Conservation (phyloP, 92 coral and sea anemone genomes). For the Montipora capitata region DNA sequence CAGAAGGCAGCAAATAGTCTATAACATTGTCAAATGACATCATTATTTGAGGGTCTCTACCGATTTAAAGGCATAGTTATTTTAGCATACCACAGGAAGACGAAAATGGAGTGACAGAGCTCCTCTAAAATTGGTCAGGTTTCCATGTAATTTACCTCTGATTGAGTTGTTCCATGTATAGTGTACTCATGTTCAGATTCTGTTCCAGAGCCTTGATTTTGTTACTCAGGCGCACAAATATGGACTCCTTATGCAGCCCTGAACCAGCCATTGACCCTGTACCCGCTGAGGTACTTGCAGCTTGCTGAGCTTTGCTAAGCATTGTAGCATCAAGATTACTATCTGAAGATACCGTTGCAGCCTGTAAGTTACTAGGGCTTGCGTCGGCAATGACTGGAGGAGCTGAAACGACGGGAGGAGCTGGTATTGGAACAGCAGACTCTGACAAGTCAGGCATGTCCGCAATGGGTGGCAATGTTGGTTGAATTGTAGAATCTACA, state of each 20-base stretch:
- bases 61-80: too few species aligned
- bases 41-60: too few species aligned
- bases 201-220: slow-evolving; percentile 97
- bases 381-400: slow-evolving; percentile 59
- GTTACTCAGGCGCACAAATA: slow-evolving; percentile 97
- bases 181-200: slow-evolving; percentile 93
- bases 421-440: slow-evolving; percentile 60
- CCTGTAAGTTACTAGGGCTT: slow-evolving; percentile 5
- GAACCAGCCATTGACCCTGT: slow-evolving; percentile 69
- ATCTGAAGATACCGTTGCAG: slow-evolving; percentile 12
- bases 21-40: too few species aligned
- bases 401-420: slow-evolving; percentile 57
- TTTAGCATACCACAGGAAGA: too few species aligned
- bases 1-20: too few species aligned
- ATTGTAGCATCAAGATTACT: slow-evolving; percentile 29
- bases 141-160: slow-evolving; percentile 79
- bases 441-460: slow-evolving; percentile 45
- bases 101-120: too few species aligned
- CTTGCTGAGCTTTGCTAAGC: slow-evolving; percentile 70
- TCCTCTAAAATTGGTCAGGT: too few species aligned
- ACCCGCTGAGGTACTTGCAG: slow-evolving; percentile 44
- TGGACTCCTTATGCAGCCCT: slow-evolving; percentile 94
- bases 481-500: slow-evolving; percentile 25
- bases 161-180: slow-evolving; percentile 94
- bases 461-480: neutral